phyloP scores from a whole-genome alignment of 2,113 vertebrate genomes.

The crab-eating macaque (Macaca fascicularis) region T2T-MFA8v1.1 NC_088387.1:85848501-85849000 shows the following conservation, averaged over 20 bases:
- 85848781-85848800: background rate
- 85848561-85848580: constrained; percentile 13
- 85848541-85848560: constrained; percentile 58
- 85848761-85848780: background rate
- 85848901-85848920: constrained; percentile 11
- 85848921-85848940: background rate
- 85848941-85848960: background rate
- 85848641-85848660: background rate
- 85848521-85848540: constrained; percentile 59
- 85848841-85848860: constrained; percentile 1
- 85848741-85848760: background rate
- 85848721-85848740: background rate
- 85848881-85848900: background rate
- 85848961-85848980: background rate
- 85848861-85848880: background rate
- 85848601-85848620: background rate
- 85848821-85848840: background rate
- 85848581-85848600: constrained; percentile 62
- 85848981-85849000: constrained; percentile 8
- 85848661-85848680: background rate
- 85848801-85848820: background rate
- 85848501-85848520: constrained; percentile 60
- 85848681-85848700: background rate
- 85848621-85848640: background rate
- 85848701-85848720: background rate